Evolutionary conservation across 2,797 vertebrate genomes (phyloP).

Genomic region (Cyprinodon diabolis): DNA sequence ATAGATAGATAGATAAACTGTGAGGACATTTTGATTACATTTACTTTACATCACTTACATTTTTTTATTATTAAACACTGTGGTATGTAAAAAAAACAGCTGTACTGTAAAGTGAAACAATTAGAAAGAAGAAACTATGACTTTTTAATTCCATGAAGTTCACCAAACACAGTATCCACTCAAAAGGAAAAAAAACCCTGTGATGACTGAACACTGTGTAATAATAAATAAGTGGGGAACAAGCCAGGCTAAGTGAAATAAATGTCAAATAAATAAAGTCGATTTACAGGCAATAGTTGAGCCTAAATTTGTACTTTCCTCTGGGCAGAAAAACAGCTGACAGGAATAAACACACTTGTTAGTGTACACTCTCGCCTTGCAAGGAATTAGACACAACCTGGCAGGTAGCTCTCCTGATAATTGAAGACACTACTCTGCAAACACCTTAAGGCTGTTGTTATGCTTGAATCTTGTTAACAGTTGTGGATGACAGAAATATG

Average conservation of each 20-base stretch:
- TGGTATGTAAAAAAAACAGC: too few species aligned
- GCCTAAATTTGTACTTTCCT: conserved; percentile 54
- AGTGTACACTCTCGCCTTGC: conserved; percentile 72
- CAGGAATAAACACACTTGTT: conserved; percentile 77
- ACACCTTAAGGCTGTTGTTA: conserved; percentile 78
- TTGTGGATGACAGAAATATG: conserved; percentile 70
- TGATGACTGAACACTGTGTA: conserved; percentile 25
- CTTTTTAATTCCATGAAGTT: conserved; percentile 34
- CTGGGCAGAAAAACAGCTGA: conserved; percentile 63
- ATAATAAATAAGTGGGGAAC: conserved; percentile 20
- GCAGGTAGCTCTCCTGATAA: conserved; percentile 76
- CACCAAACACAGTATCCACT: conserved; percentile 23
- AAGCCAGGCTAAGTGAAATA: conserved; percentile 36
- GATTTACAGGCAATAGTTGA: conserved; percentile 58
- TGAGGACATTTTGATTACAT: conserved; percentile 4
- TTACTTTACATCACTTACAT: too few species aligned
- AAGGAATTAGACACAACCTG: conserved; percentile 76
- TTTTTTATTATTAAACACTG: neutral
- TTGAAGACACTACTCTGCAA: conserved; percentile 74
- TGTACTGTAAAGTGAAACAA: conserved; percentile 24
- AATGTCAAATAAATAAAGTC: conserved; percentile 61
- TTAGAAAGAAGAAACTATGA: conserved; percentile 10
- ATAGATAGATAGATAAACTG: too few species aligned
- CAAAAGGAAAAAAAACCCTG: neutral
- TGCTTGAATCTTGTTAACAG: conserved; percentile 75